Evolutionary conservation across 2,888 invertebrate species (phyloP), one percentile per base, ranked within the genome.

Genomic region (Drosophila falleni): DNA sequence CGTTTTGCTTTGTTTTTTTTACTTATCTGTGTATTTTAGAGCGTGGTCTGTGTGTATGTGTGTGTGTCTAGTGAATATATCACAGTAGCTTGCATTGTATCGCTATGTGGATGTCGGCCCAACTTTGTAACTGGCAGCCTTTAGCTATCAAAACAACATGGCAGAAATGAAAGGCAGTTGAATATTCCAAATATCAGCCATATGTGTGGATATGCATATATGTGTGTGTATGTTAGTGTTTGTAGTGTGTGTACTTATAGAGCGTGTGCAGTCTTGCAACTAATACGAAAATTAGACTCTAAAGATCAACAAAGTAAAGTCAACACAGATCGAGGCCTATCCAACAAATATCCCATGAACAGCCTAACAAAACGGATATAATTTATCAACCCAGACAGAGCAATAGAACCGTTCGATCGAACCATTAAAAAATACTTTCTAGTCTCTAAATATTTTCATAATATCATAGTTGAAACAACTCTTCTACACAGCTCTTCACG

Each of bases 81-180:
- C 59, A n/a, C n/a, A n/a, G n/a, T n/a, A n/a, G n/a, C n/a, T n/a
- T n/a, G 23, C 63, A 58, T 74, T 71, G 56, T 41, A 67, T 56
- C 59, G 42, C 26, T 60, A 47, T 41, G 66, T 63, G 68, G 58
- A 63, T 16, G 61, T 26, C 9, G 35, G 73, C 47, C 63, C 41
- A 74, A 82, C 69, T 80, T 83, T 82, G 82, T 67, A 68, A 74
- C 69, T 74, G 84, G 71, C 63, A 82, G 67, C 72, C 74, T 74
- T 81, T 70, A 75, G 74, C 76, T 67, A 47, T 73, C 58, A 60
- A 64, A 78, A 71, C 80, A 81, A 78, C 81, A 81, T 81, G 81
- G 80, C 83, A 84, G 76, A 76, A 63, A 66, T 68, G 74, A 85
- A 68, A 71, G 72, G 70, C 79, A 56, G 58, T 58, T 59, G 60